These are phyloP conservation scores for Coregonus suidteri DNA, from an alignment of 2,797 vertebrate genomes.

Conservation along the genomic window DNA sequence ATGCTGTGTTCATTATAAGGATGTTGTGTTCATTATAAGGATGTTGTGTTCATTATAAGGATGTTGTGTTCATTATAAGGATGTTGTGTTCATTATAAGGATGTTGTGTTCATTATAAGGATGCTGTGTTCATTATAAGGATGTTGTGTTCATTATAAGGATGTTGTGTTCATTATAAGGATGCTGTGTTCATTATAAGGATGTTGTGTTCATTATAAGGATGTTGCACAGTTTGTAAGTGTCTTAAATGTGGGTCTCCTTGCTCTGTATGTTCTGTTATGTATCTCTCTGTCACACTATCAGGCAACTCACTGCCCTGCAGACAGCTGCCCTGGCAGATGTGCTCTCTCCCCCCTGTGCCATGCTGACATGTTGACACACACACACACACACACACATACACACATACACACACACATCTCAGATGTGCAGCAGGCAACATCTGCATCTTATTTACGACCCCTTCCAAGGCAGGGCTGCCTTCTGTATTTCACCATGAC, in stretches of 20 bases:
- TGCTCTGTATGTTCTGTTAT: slow-evolving; percentile 23
- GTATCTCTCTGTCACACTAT: slow-evolving; percentile 35
- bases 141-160: too few relatives aligned
- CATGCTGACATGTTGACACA: slow-evolving; percentile 4
- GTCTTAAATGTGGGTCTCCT: not conserved
- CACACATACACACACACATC: slow-evolving; percentile 3
- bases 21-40: too few relatives aligned
- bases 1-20: too few relatives aligned
- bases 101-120: too few relatives aligned
- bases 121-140: too few relatives aligned
- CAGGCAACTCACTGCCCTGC: slow-evolving; percentile 21
- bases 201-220: not conserved
- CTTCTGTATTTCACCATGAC: slow-evolving; percentile 21
- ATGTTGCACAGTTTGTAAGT: not conserved
- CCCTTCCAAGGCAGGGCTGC: slow-evolving; percentile 21
- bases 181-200: too few relatives aligned
- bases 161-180: too few relatives aligned
- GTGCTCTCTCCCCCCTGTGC: slow-evolving; percentile 29
- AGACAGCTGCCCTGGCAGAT: slow-evolving; percentile 52
- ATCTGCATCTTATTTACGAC: slow-evolving; percentile 30
- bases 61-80: too few relatives aligned
- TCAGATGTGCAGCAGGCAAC: slow-evolving; percentile 23
- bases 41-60: too few relatives aligned
- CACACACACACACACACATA: slow-evolving; percentile 10
- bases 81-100: too few relatives aligned